Conservation (phyloP, 1,140 invertebrate species). For the Drosophila dunni region DNA sequence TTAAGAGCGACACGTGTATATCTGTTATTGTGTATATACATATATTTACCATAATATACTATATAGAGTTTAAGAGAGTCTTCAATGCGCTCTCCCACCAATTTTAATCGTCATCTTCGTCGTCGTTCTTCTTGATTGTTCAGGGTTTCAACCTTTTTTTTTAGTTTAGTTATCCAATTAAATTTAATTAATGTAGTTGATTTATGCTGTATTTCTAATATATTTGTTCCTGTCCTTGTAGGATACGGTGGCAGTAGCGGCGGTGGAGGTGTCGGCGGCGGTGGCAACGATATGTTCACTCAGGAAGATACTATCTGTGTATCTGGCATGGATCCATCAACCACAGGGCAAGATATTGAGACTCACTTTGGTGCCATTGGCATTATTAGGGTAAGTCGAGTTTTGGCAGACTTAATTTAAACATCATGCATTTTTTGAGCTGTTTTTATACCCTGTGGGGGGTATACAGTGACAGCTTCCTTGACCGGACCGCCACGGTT, state of each 20-base stretch:
- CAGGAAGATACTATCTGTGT: constrained; percentile 98
- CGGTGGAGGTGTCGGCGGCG: constrained; percentile 84
- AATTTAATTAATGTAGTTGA: not conserved
- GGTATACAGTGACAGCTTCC: too few species aligned
- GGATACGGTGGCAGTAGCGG: constrained; percentile 56
- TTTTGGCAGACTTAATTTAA: too few species aligned
- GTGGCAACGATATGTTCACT: constrained; percentile 90
- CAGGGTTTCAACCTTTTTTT: constrained; percentile 29
- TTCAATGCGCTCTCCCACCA: not conserved
- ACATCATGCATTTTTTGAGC: too few species aligned
- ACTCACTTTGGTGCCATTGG: constrained; percentile 90
- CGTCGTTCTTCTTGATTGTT: constrained; percentile 16
- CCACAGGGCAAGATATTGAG: constrained; percentile 90
- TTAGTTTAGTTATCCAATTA: not conserved
- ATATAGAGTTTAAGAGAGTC: too few species aligned
- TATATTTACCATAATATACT: too few species aligned
- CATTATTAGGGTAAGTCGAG: constrained; percentile 95
- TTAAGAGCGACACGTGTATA: too few species aligned
- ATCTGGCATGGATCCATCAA: constrained; percentile 93
- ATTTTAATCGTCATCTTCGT: not conserved
- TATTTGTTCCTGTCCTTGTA: too few species aligned
- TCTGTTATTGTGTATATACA: too few species aligned
- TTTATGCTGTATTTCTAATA: constrained; percentile 17
- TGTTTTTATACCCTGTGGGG: too few species aligned
- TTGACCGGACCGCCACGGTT: too few species aligned